Evolutionary conservation across 1,140 invertebrate genomes (phyloP).

Genomic region (Nilaparvata lugens): DNA sequence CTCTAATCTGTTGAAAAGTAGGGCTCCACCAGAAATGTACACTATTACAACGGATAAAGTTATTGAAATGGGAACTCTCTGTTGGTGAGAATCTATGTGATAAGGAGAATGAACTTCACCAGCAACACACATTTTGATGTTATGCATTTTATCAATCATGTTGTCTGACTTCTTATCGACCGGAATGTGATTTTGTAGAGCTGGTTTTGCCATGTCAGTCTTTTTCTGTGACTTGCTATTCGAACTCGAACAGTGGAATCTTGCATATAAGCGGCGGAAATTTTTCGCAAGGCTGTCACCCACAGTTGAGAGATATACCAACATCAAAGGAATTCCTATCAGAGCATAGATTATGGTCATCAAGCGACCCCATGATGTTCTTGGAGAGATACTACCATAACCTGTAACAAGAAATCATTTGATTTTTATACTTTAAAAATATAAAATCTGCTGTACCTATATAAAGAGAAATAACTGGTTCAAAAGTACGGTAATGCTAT

Average conservation of each 20-base stretch:
- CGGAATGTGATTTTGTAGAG: constrained; percentile 21
- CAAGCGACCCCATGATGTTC: constrained; percentile 72
- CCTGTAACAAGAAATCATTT: constrained; percentile 45
- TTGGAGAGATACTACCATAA: constrained; percentile 84
- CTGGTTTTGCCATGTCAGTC: constrained; percentile 13
- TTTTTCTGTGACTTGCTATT: constrained; percentile 13
- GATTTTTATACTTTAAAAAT: too few species aligned
- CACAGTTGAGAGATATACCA: constrained; percentile 78
- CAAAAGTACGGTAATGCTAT: too few species aligned
- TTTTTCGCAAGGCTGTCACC: constrained; percentile 55
- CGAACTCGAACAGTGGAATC: constrained; percentile 12
- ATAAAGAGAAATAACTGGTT: too few species aligned
- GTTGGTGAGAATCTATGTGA: constrained; percentile 1
- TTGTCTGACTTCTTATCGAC: background rate
- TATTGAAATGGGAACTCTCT: constrained; percentile 71
- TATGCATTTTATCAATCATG: constrained; percentile 16
- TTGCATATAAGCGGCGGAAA: constrained; percentile 34
- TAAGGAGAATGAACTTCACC: background rate
- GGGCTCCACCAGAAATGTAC: constrained; percentile 84
- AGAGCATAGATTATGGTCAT: constrained; percentile 83
- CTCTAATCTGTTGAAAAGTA: constrained; percentile 81
- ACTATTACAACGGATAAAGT: constrained; percentile 80
- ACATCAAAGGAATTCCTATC: constrained; percentile 81
- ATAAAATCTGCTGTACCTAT: too few species aligned
- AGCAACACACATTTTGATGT: constrained; percentile 8